Evolutionary conservation across 2,888 invertebrate genomes (phyloP).

Genomic region (Conchocele bisecta): DNA sequence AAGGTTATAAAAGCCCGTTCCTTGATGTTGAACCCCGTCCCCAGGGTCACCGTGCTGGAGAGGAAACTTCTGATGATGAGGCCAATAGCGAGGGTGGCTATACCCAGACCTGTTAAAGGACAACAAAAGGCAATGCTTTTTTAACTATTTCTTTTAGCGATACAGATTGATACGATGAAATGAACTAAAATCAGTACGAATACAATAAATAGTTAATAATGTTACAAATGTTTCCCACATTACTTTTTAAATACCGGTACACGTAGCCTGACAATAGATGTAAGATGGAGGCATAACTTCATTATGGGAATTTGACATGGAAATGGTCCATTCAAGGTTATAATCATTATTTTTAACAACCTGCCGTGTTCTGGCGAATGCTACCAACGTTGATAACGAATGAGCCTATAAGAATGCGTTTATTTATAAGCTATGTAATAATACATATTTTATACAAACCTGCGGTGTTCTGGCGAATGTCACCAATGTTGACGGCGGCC

Average conservation of each 20-base stretch:
- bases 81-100: constrained; percentile 87
- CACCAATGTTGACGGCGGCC: constrained; percentile 88
- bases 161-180: neutral
- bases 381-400: too few relatives aligned
- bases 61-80: constrained; percentile 84
- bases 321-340: too few relatives aligned
- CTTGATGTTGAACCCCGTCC: constrained; percentile 91
- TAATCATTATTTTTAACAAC: too few relatives aligned
- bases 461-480: constrained; percentile 80
- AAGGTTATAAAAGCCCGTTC: constrained; percentile 95
- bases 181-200: neutral
- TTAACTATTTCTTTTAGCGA: neutral
- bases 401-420: too few relatives aligned
- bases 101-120: constrained; percentile 86
- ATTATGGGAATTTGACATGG: too few relatives aligned
- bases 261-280: too few relatives aligned
- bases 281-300: too few relatives aligned
- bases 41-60: constrained; percentile 81
- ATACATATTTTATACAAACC: constrained; percentile 83
- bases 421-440: too few relatives aligned
- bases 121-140: neutral
- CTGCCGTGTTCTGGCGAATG: too few relatives aligned
- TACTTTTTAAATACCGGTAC: too few relatives aligned
- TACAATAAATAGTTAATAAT: neutral
- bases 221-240: neutral